Conservation (phyloP, 2,113 vertebrate genomes). For the Cnemophilus loriae region DNA sequence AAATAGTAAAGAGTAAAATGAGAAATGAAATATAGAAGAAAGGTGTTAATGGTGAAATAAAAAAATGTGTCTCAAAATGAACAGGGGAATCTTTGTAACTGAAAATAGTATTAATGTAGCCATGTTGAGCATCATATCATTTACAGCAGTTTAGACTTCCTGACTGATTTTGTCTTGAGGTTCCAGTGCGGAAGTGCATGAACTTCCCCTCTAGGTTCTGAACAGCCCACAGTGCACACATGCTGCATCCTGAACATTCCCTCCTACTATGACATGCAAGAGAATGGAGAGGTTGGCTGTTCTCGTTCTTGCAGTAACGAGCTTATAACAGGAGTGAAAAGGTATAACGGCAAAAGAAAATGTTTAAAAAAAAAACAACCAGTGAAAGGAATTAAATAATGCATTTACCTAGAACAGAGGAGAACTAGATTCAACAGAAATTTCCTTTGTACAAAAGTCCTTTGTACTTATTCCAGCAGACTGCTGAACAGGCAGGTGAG, state of each 20-base stretch:
- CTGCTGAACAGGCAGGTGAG: not conserved
- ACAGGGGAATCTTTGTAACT: not conserved
- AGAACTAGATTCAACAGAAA: not conserved
- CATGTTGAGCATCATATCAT: not conserved
- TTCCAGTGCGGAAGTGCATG: not conserved
- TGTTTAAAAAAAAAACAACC: not conserved
- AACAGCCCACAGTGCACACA: not conserved
- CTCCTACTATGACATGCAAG: not conserved
- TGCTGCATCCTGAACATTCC: not conserved
- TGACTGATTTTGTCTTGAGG: not conserved
- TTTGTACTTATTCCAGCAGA: not conserved
- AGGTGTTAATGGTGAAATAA: not conserved
- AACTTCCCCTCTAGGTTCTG: not conserved
- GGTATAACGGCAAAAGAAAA: not conserved
- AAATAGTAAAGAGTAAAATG: slow-evolving; percentile 20
- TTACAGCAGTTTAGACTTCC: not conserved
- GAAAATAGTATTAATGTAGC: not conserved
- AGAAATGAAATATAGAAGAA: slow-evolving; percentile 18
- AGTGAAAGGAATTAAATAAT: not conserved
- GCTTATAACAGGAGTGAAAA: not conserved
- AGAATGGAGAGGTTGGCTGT: not conserved
- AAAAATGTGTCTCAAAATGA: not conserved
- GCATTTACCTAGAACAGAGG: not conserved
- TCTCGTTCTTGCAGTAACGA: not conserved
- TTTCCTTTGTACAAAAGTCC: not conserved